Evolutionary conservation across 2,888 invertebrate species (phyloP), one percentile per base, ranked within the genome.

Genomic region (Bugula neritina): DNA sequence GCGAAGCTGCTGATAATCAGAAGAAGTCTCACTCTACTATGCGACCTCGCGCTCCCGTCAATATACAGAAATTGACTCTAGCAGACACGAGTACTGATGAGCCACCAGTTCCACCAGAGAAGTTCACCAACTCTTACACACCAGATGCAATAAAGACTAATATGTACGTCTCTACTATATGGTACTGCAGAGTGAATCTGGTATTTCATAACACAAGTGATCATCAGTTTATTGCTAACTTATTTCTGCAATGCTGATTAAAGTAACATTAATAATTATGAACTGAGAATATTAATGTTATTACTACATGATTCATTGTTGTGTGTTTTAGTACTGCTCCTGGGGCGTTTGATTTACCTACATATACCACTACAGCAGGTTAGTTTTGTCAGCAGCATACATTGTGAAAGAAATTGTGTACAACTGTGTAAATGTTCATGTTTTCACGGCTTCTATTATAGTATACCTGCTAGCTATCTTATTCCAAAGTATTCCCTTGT

Each of bases 1-100:
- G 25, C 23, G 70, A 70, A 23, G 70, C 70, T 23, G 70, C 70
- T 10, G 70, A 70, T 2, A 70, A 52, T 31, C 70, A 54, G 25
- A 70, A 70, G 54, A 54, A 70, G 25, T 54, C 70, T 10, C 5
- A 5, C 13, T 29, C 63, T 31, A 27, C 1, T 63, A 17, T 17
- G 5, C 57, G 57, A 5, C 57, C 3, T n/a, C 63, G 63, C 31
- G 63, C 63, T 25, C 27, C 17, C 5, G 63, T 63, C 3, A 31
- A 63, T 31, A 63, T 2, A 31, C 10, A 27, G 13, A 63, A 63
- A 3, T 27, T 63, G 63, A 63, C 63, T 10, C n/a, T 63, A n/a
- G 3, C 63, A 29, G 63, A 63, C 3, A n/a, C n/a, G 10, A 31
- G 29, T 31, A 63, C 27, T 17, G 63, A 63, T 31, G 63, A 63